Evolutionary conservation across 2,888 invertebrate genomes (phyloP).

Genomic region (Volucella inanis): DNA sequence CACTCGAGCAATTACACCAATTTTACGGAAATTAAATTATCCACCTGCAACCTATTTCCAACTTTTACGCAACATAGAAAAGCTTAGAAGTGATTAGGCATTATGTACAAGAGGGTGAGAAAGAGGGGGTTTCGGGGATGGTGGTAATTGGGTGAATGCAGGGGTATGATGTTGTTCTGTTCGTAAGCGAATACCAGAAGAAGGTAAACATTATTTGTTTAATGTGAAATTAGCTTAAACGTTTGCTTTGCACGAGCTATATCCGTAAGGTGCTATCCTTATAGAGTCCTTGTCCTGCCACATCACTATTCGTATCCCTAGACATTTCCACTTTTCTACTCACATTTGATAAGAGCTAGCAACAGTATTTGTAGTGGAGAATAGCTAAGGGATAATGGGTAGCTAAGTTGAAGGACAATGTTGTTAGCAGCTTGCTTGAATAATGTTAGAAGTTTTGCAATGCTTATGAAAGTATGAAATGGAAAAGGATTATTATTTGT

Average conservation of each 20-base stretch:
- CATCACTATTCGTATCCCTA: conserved; percentile 16
- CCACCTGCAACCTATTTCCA: conserved; percentile 69
- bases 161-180: not conserved
- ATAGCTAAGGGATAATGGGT: conserved; percentile 50
- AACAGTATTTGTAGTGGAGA: not conserved
- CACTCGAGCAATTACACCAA: conserved; percentile 69
- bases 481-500: conserved; percentile 72
- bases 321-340: no score
- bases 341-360: no score
- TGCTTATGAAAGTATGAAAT: conserved; percentile 67
- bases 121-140: not conserved
- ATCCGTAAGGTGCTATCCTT: conserved; percentile 17
- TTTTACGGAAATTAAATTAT: conserved; percentile 74
- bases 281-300: conserved; percentile 13
- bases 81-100: conserved; percentile 67
- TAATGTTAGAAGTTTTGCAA: conserved; percentile 55
- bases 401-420: conserved; percentile 65
- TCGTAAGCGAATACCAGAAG: conserved; percentile 53
- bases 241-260: conserved; percentile 50
- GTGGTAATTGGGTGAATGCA: not conserved
- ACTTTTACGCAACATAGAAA: conserved; percentile 53
- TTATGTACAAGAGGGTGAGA: conserved; percentile 15
- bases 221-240: conserved; percentile 69
- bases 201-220: conserved; percentile 70
- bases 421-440: conserved; percentile 65